These are phyloP conservation scores for Anoplolepis gracilipes DNA, from an alignment of 1,140 invertebrate genomes.

Conservation along the genomic window DNA sequence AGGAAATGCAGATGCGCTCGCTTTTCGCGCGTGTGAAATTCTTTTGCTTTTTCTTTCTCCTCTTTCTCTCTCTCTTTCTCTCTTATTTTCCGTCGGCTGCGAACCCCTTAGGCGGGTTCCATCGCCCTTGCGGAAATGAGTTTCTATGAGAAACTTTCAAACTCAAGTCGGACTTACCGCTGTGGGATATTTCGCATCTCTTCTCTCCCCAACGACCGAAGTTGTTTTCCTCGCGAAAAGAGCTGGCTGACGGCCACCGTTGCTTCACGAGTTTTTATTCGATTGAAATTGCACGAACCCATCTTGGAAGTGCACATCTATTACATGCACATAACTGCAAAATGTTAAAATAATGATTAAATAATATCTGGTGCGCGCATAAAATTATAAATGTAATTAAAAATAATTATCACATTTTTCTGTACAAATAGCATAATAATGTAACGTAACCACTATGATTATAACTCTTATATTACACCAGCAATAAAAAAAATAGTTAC, in stretches of 20 bases:
- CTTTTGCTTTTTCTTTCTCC: neutral
- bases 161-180: conserved; percentile 43
- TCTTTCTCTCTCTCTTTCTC: neutral
- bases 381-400: neutral
- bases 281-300: conserved; percentile 30
- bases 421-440: neutral
- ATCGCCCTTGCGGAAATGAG: conserved; percentile 53
- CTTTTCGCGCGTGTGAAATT: conserved; percentile 30
- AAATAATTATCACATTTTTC: conserved; percentile 8
- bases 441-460: neutral
- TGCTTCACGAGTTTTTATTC: conserved; percentile 7
- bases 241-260: neutral
- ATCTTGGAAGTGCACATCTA: neutral
- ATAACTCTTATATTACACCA: neutral
- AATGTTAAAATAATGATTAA: neutral
- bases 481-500: neutral
- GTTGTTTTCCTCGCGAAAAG: conserved; percentile 5
- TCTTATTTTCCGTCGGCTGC: neutral
- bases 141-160: conserved; percentile 52
- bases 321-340: neutral
- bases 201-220: conserved; percentile 24
- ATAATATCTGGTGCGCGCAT: neutral
- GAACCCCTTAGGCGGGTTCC: neutral
- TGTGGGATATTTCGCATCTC: conserved; percentile 51
- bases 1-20: neutral